Evolutionary conservation across 2,888 invertebrate species (phyloP).

Genomic region (Parnassius glacialis): DNA sequence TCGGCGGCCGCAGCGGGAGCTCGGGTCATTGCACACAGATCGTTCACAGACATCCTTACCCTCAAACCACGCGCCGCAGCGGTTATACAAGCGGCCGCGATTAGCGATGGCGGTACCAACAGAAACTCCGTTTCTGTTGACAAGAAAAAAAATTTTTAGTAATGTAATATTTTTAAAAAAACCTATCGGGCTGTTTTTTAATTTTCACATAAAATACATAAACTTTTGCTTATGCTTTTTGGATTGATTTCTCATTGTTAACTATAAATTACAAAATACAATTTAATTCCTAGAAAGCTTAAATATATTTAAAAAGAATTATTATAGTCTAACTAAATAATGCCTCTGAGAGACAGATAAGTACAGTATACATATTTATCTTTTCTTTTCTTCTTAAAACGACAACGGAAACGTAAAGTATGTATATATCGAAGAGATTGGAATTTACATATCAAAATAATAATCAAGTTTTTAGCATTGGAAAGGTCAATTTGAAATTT

Average conservation of each 20-base stretch:
- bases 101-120: conserved; percentile 85
- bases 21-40: conserved; percentile 70
- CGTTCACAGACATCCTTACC: conserved; percentile 67
- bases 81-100: conserved; percentile 85
- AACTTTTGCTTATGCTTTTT: too few species aligned
- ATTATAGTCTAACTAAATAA: too few species aligned
- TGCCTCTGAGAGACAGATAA: too few species aligned
- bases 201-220: too few species aligned
- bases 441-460: background rate
- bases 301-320: too few species aligned
- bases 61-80: conserved; percentile 84
- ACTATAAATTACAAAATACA: too few species aligned
- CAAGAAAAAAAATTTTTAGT: conserved; percentile 38
- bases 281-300: too few species aligned
- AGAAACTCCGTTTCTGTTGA: conserved; percentile 87
- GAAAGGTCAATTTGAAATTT: background rate
- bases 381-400: too few species aligned
- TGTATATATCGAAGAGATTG: background rate
- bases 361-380: too few species aligned
- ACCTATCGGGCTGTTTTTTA: too few species aligned
- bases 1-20: conserved; percentile 77
- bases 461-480: background rate
- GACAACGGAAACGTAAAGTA: too few species aligned
- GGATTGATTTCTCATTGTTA: too few species aligned
- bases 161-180: background rate